These are phyloP conservation scores for Ptychochromis oligacanthus DNA, from an alignment of 2,113 vertebrate genomes.

Conservation along the genomic window DNA sequence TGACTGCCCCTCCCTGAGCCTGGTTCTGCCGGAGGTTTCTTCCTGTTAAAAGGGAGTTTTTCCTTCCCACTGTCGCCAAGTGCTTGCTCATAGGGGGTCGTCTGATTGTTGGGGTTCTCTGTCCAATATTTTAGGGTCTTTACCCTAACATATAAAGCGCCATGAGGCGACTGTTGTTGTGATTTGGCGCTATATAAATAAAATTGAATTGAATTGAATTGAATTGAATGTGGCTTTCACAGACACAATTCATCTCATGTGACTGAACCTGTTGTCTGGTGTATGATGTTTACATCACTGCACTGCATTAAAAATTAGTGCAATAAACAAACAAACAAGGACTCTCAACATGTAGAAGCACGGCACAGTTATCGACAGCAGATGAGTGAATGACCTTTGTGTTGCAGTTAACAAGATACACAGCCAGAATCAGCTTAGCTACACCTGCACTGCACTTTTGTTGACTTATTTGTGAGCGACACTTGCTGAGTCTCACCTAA, in stretches of 20 bases:
- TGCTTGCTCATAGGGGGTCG: too few relatives aligned
- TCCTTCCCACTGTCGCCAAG: too few relatives aligned
- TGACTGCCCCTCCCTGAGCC: too few relatives aligned
- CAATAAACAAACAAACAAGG: constrained; percentile 22
- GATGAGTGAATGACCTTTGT: constrained; percentile 27
- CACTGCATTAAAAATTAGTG: constrained; percentile 25
- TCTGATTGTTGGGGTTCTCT: too few relatives aligned
- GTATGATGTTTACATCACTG: neutral
- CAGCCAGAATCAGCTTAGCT: constrained; percentile 17
- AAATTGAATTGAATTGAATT: too few relatives aligned
- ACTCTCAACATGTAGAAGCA: neutral
- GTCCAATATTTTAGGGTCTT: too few relatives aligned
- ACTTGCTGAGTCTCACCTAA: constrained; percentile 15
- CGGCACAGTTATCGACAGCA: neutral
- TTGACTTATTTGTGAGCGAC: constrained; percentile 26
- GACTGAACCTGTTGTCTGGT: constrained; percentile 15
- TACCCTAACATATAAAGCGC: too few relatives aligned
- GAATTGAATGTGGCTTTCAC: too few relatives aligned
- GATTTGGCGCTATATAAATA: too few relatives aligned
- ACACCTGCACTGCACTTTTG: constrained; percentile 1
- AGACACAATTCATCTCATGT: constrained; percentile 27
- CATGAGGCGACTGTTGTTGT: too few relatives aligned
- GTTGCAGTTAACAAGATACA: constrained; percentile 15
- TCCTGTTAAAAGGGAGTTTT: too few relatives aligned
- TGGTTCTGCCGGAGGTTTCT: too few relatives aligned